Evolutionary conservation across 2,113 vertebrate species (phyloP), one percentile per base, ranked within the genome.

Genomic region (Misgurnus anguillicaudatus): DNA sequence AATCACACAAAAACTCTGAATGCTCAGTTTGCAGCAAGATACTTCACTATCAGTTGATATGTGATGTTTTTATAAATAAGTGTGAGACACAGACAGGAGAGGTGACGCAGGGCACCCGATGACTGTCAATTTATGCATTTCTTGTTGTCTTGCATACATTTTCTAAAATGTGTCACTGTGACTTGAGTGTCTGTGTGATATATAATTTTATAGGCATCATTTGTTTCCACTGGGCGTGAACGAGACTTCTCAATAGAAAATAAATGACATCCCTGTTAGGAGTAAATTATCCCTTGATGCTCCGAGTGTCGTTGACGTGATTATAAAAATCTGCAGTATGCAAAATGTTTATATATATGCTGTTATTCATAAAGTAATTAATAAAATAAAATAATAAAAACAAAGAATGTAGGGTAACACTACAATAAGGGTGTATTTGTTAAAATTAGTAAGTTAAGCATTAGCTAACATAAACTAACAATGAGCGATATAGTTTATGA

Each of bases 21-120:
- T 63, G 68, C 16, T 42, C 21, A 3, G n/a, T 41, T 70, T 62
- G 24, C 55, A n/a, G 48, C 68, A 71, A 36, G 36, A 38, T 39
- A 60, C 42, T 38, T 21, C 53, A 10, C 41, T 60, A 31, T 45
- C 42, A 24, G 60, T 74, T 61, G 13, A n/a, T 39, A 42, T 31
- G 47, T n/a, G 39, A 13, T 39, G 48, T 45, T 55, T 75, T 39
- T 57, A 24, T 38, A 79, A 79, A 78, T 74, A 24, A 75, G 72
- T 62, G 60, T 69, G 6, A 38, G 45, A 75, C 61, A 47, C 69
- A 74, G 63, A 19, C 36, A 73, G 63, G 69, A 68, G 62, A 70
- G 39, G 36, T 14, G 67, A 53, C 10, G 51, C 7, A 39, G 47
- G 24, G 5, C 38, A n/a, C 19, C 31, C 31, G 9, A 39, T 64